phyloP scores from a whole-genome alignment of 2,888 invertebrate species.

The Podotricha telesiphe region DNA sequence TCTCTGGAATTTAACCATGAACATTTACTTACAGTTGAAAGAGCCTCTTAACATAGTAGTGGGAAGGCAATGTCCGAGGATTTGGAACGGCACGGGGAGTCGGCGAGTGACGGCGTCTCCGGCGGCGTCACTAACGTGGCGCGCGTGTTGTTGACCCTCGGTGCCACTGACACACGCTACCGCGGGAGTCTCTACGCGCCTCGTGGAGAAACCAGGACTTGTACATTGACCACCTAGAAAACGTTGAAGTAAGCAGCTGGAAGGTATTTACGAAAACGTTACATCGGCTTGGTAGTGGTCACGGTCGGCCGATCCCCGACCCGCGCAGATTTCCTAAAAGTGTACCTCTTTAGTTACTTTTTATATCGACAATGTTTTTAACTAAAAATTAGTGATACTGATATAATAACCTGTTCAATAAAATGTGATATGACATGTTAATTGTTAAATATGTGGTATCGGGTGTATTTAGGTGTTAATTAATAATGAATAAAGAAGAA shows the following conservation, averaged over 20 bases:
- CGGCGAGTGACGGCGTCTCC: conserved; percentile 70
- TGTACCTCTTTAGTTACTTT: conserved; percentile 70
- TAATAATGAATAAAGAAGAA: conserved; percentile 63
- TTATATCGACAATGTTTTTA: conserved; percentile 83
- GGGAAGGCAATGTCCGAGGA: conserved; percentile 83
- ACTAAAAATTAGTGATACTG: conserved; percentile 81
- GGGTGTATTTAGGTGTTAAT: conserved; percentile 77
- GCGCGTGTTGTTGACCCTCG: conserved; percentile 85
- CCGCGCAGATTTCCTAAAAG: conserved; percentile 60
- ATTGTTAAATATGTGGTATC: conserved; percentile 68
- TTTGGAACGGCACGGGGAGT: conserved; percentile 76
- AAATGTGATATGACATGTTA: conserved; percentile 63
- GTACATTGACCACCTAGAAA: conserved; percentile 90
- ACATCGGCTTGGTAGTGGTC: conserved; percentile 77
- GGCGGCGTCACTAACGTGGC: conserved; percentile 80
- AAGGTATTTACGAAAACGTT: conserved; percentile 87
- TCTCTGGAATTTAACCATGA: conserved; percentile 61
- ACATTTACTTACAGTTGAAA: conserved; percentile 78
- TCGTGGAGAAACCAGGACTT: conserved; percentile 90
- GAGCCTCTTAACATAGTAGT: conserved; percentile 70
- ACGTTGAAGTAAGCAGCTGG: conserved; percentile 89
- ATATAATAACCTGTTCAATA: conserved; percentile 59
- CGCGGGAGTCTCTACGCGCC: conserved; percentile 86
- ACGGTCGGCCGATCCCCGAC: conserved; percentile 66
- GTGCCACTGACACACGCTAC: conserved; percentile 86